phyloP scores from a whole-genome alignment of 2,888 invertebrate genomes.

The Andrena fulva region DNA sequence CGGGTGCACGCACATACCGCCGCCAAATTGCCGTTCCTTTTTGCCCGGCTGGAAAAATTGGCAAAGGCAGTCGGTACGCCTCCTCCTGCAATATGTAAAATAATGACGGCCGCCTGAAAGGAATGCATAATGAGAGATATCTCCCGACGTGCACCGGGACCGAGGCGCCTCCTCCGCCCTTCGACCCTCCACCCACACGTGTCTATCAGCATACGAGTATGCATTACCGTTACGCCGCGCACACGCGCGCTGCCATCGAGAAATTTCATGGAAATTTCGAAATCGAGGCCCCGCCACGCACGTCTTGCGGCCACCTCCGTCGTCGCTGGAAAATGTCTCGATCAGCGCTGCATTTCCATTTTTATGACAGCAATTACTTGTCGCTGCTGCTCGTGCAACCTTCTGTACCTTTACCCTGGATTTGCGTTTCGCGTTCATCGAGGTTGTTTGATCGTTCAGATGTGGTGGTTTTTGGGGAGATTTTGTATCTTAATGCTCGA shows the following conservation, averaged over 20 bases:
- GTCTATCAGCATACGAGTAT: slow-evolving; percentile 74
- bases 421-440: background rate
- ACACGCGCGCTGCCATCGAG: slow-evolving; percentile 51
- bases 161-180: slow-evolving; percentile 63
- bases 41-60: slow-evolving; percentile 78
- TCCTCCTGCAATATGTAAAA: slow-evolving; percentile 79
- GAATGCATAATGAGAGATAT: slow-evolving; percentile 81
- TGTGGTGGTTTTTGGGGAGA: too few relatives aligned
- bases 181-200: slow-evolving; percentile 64
- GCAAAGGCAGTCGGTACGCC: slow-evolving; percentile 77
- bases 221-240: slow-evolving; percentile 68
- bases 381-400: background rate
- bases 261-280: slow-evolving; percentile 60
- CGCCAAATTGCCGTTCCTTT: slow-evolving; percentile 74
- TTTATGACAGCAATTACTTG: slow-evolving; percentile 12
- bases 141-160: slow-evolving; percentile 72
- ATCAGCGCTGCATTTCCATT: slow-evolving; percentile 16
- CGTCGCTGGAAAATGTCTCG: slow-evolving; percentile 4
- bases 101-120: slow-evolving; percentile 82
- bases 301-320: slow-evolving; percentile 38
- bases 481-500: too few relatives aligned
- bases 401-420: background rate
- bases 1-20: slow-evolving; percentile 57
- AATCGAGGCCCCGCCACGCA: slow-evolving; percentile 38
- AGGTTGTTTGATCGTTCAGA: background rate